Base-by-base conservation (phyloP, 2,888 invertebrate species). In the Lithophane semibrunnea region DNA sequence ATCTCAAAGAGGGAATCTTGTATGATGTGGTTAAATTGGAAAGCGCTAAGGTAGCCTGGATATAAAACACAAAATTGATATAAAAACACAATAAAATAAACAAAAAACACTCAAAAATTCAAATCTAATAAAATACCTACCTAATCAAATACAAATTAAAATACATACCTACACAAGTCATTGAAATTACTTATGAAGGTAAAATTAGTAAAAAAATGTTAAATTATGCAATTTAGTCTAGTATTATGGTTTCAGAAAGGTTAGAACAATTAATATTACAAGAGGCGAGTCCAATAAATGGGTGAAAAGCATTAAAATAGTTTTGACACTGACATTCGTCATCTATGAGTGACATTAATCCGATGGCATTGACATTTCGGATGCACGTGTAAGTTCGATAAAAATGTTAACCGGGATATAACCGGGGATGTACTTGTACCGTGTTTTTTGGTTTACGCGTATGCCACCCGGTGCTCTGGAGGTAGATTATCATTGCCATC, bases 1-100 rank as follows among this genome's bases (percentile, higher is more conserved):
- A 73, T 52, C n/a, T 77, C 47, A 49, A 37, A 18, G 47, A 13
- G 9, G 3, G 9, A 16, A 64, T 66, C 29, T 68, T 47, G 66
- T 69, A 44, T 44, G 29, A 42, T 52, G 18, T 44, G 9, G 12
- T 18, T 52, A 2, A 18, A 52, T 7, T 1, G 49, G 16, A 16
- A 49, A 18, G 52, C 7, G 18, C 7, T 52, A 52, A 52, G 52
- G 8, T 52, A 18, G 18, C 18, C 18, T 0, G 49, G 29, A 29
- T 37, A 37, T 37, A 37, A 37, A 37, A 37, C 37, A 37, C 37
- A 37, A 37, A 37, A 37, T 37, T 37, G 4, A 37, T 37, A 37
- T 37, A 5, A 37, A 37, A 37, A 37, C 37, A 37, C 37, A 37
- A 37, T 37, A 37, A 5, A 37, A 37, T 37, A n/a, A n/a, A n/a